Conservation (phyloP, 2,888 invertebrate species). For the Leptinotarsa tumamoca region DNA sequence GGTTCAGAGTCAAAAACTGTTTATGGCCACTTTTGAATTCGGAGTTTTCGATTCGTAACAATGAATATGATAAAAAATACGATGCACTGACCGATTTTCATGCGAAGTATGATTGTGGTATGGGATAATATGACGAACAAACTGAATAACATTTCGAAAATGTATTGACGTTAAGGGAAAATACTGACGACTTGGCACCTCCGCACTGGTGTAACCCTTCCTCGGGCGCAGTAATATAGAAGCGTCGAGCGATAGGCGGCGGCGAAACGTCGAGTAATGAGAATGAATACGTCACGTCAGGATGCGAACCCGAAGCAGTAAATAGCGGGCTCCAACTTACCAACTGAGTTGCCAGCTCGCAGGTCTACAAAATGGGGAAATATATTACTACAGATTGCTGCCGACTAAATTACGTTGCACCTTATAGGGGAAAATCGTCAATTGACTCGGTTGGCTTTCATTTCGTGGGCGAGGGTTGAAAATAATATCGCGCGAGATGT, state of each 20-base stretch:
- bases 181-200: neutral
- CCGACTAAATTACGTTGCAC: constrained; percentile 59
- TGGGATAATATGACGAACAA: no score
- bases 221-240: constrained; percentile 59
- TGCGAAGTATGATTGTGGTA: no score
- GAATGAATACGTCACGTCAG: constrained; percentile 65
- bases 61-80: no score
- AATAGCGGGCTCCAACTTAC: constrained; percentile 58
- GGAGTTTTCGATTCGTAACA: no score
- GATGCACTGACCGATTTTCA: no score
- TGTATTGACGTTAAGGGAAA: neutral
- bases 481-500: neutral
- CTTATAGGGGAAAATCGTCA: constrained; percentile 31
- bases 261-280: constrained; percentile 65
- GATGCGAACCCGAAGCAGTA: constrained; percentile 61
- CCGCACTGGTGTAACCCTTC: constrained; percentile 54
- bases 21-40: no score
- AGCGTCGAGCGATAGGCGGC: constrained; percentile 54
- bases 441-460: constrained; percentile 2
- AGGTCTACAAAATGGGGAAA: constrained; percentile 36
- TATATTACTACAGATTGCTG: constrained; percentile 62
- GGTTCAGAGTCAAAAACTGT: no score
- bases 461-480: neutral
- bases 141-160: no score
- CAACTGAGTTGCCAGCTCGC: constrained; percentile 49